phyloP scores from a whole-genome alignment of 2,888 invertebrate genomes.

The Trilocha varians region DNA sequence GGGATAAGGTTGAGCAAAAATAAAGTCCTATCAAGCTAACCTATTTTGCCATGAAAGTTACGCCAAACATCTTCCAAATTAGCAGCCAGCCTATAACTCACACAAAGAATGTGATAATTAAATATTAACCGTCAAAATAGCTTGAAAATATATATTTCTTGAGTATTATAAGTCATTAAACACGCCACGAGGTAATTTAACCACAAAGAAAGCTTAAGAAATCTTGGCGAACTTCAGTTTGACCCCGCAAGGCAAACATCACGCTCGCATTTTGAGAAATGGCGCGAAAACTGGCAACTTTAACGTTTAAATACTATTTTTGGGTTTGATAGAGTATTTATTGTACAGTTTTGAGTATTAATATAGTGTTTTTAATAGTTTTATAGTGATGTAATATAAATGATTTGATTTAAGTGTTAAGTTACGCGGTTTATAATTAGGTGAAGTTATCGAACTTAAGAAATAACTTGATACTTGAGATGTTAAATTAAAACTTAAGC shows the following conservation, averaged over 20 bases:
- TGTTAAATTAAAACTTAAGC: too few species aligned
- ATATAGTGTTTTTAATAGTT: not conserved
- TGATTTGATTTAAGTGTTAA: too few species aligned
- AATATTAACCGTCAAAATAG: constrained; percentile 9
- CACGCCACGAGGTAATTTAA: constrained; percentile 41
- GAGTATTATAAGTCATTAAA: constrained; percentile 32
- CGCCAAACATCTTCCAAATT: not conserved
- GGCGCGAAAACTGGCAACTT: constrained; percentile 31
- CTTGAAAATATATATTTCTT: constrained; percentile 21
- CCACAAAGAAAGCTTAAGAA: constrained; percentile 48
- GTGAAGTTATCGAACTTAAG: too few species aligned
- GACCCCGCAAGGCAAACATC: constrained; percentile 41
- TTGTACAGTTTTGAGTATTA: not conserved
- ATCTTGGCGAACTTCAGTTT: constrained; percentile 46
- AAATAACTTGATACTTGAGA: too few species aligned
- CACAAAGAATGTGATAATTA: not conserved
- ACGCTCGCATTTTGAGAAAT: constrained; percentile 42
- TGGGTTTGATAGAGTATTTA: not conserved
- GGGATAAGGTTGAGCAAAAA: too few species aligned
- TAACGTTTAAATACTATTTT: not conserved
- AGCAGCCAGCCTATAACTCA: not conserved
- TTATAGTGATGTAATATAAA: too few species aligned
- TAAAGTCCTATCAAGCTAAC: too few species aligned
- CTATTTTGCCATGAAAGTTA: not conserved
- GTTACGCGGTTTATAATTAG: too few species aligned